phyloP scores from a whole-genome alignment of 2,113 vertebrate species.

The Hystrix brachyura region DNA sequence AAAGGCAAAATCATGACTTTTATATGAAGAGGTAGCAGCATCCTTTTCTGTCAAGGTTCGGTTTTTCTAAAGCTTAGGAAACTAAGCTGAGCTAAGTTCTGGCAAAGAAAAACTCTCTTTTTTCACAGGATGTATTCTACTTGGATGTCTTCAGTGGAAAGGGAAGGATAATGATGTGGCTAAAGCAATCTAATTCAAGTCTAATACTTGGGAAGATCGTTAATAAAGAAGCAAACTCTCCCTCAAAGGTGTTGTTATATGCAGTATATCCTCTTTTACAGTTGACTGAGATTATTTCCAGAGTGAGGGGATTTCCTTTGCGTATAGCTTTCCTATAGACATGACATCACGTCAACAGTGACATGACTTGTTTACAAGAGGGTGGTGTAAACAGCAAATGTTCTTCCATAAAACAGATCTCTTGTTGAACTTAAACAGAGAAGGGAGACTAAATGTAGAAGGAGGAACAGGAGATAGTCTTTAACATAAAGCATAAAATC shows the following conservation, averaged over 20 bases:
- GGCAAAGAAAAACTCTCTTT: slow-evolving; percentile 77
- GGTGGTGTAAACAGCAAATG: slow-evolving; percentile 86
- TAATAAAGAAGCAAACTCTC: slow-evolving; percentile 11
- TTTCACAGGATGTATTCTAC: slow-evolving; percentile 53
- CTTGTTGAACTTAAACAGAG: slow-evolving; percentile 82
- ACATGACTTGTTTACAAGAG: slow-evolving; percentile 85
- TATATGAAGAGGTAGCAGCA: slow-evolving; percentile 76
- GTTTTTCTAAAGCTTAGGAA: slow-evolving; percentile 60
- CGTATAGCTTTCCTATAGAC: slow-evolving; percentile 79
- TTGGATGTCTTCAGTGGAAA: slow-evolving; percentile 72
- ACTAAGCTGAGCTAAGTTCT: slow-evolving; percentile 71
- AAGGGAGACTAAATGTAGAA: slow-evolving; percentile 71
- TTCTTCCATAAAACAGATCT: slow-evolving; percentile 83
- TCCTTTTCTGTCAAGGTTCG: slow-evolving; percentile 38
- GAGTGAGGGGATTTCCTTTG: slow-evolving; percentile 27
- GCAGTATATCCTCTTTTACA: not conserved
- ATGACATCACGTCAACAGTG: slow-evolving; percentile 78
- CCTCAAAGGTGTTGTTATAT: not conserved
- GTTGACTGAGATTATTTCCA: slow-evolving; percentile 5
- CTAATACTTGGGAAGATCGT: not conserved
- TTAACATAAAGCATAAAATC: slow-evolving; percentile 53
- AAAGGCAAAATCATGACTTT: slow-evolving; percentile 71
- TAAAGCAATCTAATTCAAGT: slow-evolving; percentile 71
- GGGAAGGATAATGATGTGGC: slow-evolving; percentile 59
- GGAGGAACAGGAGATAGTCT: slow-evolving; percentile 69